Evolutionary conservation across 1,140 invertebrate genomes (phyloP), one percentile per base, ranked within the genome.

Genomic region (Nylanderia fulva): DNA sequence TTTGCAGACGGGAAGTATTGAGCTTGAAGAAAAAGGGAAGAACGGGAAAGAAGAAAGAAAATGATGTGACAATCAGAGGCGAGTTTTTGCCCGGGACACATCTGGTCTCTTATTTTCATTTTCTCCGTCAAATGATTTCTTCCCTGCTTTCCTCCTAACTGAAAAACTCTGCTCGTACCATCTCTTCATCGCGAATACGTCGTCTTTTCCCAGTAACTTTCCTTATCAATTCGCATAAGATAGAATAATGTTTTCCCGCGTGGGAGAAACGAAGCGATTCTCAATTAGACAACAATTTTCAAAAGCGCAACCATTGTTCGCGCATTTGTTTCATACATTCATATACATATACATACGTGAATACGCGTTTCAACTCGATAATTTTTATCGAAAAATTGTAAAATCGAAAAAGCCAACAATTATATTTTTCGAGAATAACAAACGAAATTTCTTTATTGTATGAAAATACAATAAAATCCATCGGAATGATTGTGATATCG

Each of bases 21-120:
- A 71, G 48, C 45, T 56, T 18, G 66, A 48, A 54, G 52, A 39
- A 61, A 71, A 61, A 63, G 48, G 11, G n/a, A 33, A 56, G 33
- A 58, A 21, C 42, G 54, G 24, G 74, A 82, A n/a, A n/a, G n/a
- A n/a, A 85, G 45, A 72, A 88, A 85, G 87, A 82, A 85, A 88
- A 88, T 76, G 87, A 82, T 75, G 87, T 88, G 87, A 88, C 87
- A 88, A 88, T 88, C 87, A 82, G 86, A 64, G 42, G 29, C 45
- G 63, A 85, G 83, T 82, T 88, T 88, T 88, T 85, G 83, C 45
- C 69, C 2, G 86, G 83, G 87, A 82, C 87, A 88, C 87, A 88
- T 88, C 87, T 88, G 87, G 63, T 88, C 86, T 85, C 86, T 88
- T 88, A 88, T 88, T 88, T 88, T 88, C 86, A 88, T 88, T 88